Evolutionary conservation across 1,140 invertebrate species (phyloP).

Genomic region (Atopsyche davidsoni): DNA sequence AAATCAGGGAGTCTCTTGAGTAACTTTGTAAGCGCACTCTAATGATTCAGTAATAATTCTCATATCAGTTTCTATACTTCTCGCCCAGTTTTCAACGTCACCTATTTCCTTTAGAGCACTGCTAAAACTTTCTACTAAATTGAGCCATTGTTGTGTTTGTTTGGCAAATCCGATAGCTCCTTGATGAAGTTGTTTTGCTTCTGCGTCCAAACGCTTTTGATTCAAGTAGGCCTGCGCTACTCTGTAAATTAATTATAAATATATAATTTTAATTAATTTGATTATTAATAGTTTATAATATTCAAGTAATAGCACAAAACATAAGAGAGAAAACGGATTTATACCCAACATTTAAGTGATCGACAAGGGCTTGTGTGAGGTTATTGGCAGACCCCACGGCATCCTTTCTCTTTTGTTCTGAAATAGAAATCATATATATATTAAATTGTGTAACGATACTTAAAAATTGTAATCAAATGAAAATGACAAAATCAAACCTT

Average conservation of each 20-base stretch:
- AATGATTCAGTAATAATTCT: slow-evolving; percentile 85
- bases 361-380: slow-evolving; percentile 88
- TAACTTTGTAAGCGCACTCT: slow-evolving; percentile 91
- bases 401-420: slow-evolving; percentile 88
- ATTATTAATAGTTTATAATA: slow-evolving; percentile 7
- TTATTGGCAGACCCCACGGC: slow-evolving; percentile 86
- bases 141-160: slow-evolving; percentile 94
- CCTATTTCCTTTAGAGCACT: slow-evolving; percentile 96
- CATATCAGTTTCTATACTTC: slow-evolving; percentile 95
- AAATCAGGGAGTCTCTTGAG: slow-evolving; percentile 35
- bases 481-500: slow-evolving; percentile 54
- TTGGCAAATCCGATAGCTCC: slow-evolving; percentile 93
- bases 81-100: slow-evolving; percentile 98
- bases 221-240: slow-evolving; percentile 97
- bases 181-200: slow-evolving; percentile 93
- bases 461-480: slow-evolving; percentile 13
- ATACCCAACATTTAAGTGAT: slow-evolving; percentile 96
- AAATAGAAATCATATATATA: slow-evolving; percentile 37
- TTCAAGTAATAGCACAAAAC: background rate
- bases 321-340: background rate
- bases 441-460: slow-evolving; percentile 22
- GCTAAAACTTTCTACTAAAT: slow-evolving; percentile 91
- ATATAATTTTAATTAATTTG: background rate
- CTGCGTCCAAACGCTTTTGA: slow-evolving; percentile 93
- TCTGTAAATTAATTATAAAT: slow-evolving; percentile 38